Conservation (phyloP, 2,113 vertebrate genomes). For the Rhagologus leucostigma region DNA sequence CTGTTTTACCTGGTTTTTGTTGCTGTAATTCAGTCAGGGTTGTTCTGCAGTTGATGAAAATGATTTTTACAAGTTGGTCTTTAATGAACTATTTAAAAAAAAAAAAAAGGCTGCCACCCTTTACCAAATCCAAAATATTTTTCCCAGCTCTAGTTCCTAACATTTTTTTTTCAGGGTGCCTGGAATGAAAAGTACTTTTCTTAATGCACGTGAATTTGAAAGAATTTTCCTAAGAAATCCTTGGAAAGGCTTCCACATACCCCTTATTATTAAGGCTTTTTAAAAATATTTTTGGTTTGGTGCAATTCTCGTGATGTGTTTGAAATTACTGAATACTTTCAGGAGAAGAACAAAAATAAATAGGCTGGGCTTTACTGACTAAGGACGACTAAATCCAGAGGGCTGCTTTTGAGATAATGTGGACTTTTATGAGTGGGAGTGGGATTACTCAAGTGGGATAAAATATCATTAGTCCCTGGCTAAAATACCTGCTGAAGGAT, state of each 20-base stretch:
- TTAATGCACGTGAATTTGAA: neutral
- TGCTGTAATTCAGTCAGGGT: neutral
- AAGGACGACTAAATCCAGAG: neutral
- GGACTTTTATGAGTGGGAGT: neutral
- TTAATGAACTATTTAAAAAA: neutral
- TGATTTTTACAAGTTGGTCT: neutral
- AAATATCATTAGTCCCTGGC: neutral
- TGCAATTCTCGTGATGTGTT: neutral
- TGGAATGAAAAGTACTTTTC: neutral
- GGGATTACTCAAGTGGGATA: neutral
- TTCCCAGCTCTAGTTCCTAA: neutral
- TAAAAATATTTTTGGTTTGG: neutral
- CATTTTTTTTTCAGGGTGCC: neutral
- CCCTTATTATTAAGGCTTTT: neutral
- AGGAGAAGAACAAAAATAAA: neutral
- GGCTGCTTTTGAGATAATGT: neutral
- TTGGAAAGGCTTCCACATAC: neutral
- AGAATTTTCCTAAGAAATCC: neutral
- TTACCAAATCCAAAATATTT: slow-evolving; percentile 1
- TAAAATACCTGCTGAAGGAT: slow-evolving; percentile 1
- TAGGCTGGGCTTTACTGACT: neutral
- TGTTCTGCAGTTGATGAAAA: neutral
- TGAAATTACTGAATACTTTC: neutral
- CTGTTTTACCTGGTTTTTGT: neutral
- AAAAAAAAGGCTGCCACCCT: neutral